Evolutionary conservation across 35 echinoderm and acorn worm genomes (phyloP).

Genomic region (Ophiothrix spiculata): DNA sequence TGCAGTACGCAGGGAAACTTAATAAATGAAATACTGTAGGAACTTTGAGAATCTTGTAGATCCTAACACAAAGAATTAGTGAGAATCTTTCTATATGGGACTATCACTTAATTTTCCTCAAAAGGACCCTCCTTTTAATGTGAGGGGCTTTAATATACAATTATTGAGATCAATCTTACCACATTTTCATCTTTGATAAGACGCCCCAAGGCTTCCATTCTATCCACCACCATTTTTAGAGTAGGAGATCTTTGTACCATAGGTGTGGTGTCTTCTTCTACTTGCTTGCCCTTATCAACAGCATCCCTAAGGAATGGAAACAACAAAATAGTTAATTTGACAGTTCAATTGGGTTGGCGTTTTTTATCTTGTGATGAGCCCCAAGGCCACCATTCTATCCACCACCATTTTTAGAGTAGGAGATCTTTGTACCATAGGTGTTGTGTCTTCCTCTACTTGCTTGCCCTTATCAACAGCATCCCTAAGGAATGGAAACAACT

Average conservation of each 20-base stretch:
- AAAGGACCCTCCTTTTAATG: neutral
- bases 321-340: neutral
- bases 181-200: slow-evolving; percentile 18
- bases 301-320: neutral
- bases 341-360: neutral
- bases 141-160: neutral
- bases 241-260: slow-evolving; percentile 38
- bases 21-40: neutral
- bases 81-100: neutral
- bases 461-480: slow-evolving; percentile 1
- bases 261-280: slow-evolving; percentile 6
- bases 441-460: neutral
- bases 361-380: neutral
- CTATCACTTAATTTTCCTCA: neutral
- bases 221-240: slow-evolving; percentile 22
- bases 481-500: neutral
- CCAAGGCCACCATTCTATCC: slow-evolving; percentile 33
- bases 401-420: slow-evolving; percentile 30
- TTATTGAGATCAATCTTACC: slow-evolving; percentile 1
- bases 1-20: neutral
- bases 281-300: neutral
- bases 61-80: neutral
- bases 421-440: slow-evolving; percentile 24
- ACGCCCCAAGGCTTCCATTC: slow-evolving; percentile 32
- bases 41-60: neutral